Base-by-base conservation (phyloP, 1,140 invertebrate genomes). In the Temnothorax longispinosus region DNA sequence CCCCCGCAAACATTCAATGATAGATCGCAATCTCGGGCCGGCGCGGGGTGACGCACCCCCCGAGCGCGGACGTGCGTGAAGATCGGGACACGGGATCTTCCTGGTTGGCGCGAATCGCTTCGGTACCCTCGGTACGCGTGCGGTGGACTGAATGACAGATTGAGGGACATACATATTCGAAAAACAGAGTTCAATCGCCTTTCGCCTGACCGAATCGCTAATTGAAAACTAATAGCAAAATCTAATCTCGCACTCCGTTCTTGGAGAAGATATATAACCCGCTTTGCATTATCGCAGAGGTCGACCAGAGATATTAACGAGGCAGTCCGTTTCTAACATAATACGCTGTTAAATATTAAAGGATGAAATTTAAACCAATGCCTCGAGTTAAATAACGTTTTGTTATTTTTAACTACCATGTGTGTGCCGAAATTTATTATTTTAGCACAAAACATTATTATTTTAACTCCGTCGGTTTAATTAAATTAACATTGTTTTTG, bases 1-100 rank as follows among this genome's bases (percentile, higher is more conserved):
- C 54, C 90, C 92, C 90, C 91, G 88, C 93, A 94, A 95, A 95
- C 93, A 95, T 95, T 95, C 93, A 93, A 95, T 95, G 94, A 95
- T 94, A 93, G 92, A 95, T 94, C 90, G 93, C 90, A 92, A 93
- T 93, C 91, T 93, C 87, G 87, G 88, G 89, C 84, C 89, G 82
- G 18, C 47, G 86, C 87, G 86, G 52, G 62, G 58, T 65, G 69
- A 67, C 74, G 74, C 89, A 89, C 6, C 72, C 64, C 54, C 56
- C 74, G 85, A 41, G 52, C 27, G n/a, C 89, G 84, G 85, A 92
- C 90, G 86, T 88, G 90, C 91, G 76, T 84, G 74, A 91, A 87
- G 69, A 89, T 90, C 86, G 75, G 38, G 41, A 77, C 81, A 88
- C 47, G 82, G 76, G 82, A 91, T 90, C 74, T 90, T 90, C 52